Evolutionary conservation across 1,140 invertebrate species (phyloP).

Genomic region (Ceratina japonica): DNA sequence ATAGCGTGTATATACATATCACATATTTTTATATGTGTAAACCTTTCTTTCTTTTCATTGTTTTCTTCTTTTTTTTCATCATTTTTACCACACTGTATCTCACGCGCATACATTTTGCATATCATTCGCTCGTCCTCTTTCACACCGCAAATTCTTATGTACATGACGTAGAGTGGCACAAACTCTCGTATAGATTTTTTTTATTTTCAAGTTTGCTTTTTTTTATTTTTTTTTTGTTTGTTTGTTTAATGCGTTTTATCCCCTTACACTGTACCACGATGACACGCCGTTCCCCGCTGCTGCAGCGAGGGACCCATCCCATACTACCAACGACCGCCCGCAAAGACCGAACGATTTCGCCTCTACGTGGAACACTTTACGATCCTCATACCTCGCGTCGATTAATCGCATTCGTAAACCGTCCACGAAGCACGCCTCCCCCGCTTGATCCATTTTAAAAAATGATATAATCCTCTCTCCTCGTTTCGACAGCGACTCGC

Average conservation of each 20-base stretch:
- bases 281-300: slow-evolving; percentile 1
- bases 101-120: slow-evolving; percentile 8
- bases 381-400: too few relatives aligned
- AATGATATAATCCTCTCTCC: not conserved
- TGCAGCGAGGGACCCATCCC: slow-evolving; percentile 9
- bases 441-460: not conserved
- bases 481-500: not conserved
- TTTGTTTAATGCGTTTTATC: not conserved
- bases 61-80: slow-evolving; percentile 42
- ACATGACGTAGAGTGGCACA: slow-evolving; percentile 72
- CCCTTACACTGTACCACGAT: slow-evolving; percentile 30
- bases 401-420: not conserved
- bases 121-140: slow-evolving; percentile 9
- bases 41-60: too few relatives aligned
- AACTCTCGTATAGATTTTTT: slow-evolving; percentile 58
- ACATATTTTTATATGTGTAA: slow-evolving; percentile 48
- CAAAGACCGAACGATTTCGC: slow-evolving; percentile 4
- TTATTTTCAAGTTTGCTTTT: slow-evolving; percentile 32
- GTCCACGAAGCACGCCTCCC: not conserved
- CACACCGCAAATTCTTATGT: slow-evolving; percentile 56
- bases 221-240: not conserved
- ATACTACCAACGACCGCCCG: slow-evolving; percentile 34
- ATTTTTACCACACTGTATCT: slow-evolving; percentile 9
- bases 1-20: slow-evolving; percentile 63
- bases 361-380: slow-evolving; percentile 9